Base-by-base conservation (phyloP, 2,113 vertebrate genomes). In the Myiagra hebetior region DNA sequence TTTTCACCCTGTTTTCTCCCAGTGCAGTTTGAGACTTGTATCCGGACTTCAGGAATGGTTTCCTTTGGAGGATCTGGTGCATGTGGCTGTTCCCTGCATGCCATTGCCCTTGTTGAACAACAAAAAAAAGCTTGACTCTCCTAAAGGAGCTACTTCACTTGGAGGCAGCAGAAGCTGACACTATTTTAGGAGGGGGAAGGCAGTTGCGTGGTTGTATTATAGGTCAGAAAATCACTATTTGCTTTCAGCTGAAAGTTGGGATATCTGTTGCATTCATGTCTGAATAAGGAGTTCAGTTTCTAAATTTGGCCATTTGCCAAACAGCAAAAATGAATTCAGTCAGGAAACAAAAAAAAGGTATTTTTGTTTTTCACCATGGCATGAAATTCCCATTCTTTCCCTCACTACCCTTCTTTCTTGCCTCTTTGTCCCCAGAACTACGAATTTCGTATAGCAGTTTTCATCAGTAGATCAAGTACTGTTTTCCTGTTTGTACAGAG, bases 1-100 rank as follows among this genome's bases (percentile, higher is more conserved):
- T 73, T 85, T 87, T 59, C 42, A 67, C 15, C 35, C n/a, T 47
- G 2, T 55, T 74, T 12, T 82, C 19, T 70, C 26, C 14, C 1
- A 3, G 18, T 2, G 1, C 0, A 0, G 12, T 42, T 42, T 63
- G 23, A 2, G 1, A 33, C 72, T 70, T 13, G 5, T 44, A 24
- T 82, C 8, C 17, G 39, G 44, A 35, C 11, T 37, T 41, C 31
- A 49, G 39, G n/a, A 85, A 12, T 2, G 1, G 22, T 57, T 70
- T 95, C 20, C 21, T 82, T 44, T 8, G 6, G 28, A 82, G 47
- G 37, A 82, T 2, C 7, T 18, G 33, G 35, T 64, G 28, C 2
- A 14, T 18, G 8, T 7, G 3, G 16, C 39, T 84, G 13, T 57
- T 85, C 13, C 8, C 37, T 78, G 30, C 20, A 13, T 42, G 37